Conservation (phyloP, 2,888 invertebrate species). For the Morpho deidamia region DNA sequence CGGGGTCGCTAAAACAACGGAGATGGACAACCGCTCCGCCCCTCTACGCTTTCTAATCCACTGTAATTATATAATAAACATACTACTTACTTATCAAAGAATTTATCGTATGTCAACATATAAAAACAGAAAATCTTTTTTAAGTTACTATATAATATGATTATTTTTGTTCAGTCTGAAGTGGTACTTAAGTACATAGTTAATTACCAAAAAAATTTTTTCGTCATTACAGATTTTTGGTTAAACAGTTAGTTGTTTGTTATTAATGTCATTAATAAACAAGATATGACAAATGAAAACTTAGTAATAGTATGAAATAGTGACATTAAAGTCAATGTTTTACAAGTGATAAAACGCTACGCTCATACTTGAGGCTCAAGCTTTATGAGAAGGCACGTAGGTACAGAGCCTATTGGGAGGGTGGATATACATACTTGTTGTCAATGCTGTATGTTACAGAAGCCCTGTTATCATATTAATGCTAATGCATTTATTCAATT, state of each 20-base stretch:
- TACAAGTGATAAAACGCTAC: constrained; percentile 2
- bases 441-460: constrained; percentile 3
- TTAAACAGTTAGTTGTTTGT: no score
- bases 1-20: constrained; percentile 9
- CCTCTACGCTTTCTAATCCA: constrained; percentile 45
- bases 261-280: no score
- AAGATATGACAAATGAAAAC: no score
- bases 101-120: constrained; percentile 31
- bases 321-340: background rate
- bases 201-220: no score
- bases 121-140: no score
- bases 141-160: no score
- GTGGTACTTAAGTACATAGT: no score
- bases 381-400: background rate
- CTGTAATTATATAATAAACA: constrained; percentile 39
- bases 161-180: no score
- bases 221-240: no score
- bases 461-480: constrained; percentile 16
- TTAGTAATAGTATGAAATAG: background rate
- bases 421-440: background rate
- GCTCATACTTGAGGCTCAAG: constrained; percentile 2
- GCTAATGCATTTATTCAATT: constrained; percentile 14
- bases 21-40: constrained; percentile 24
- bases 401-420: constrained; percentile 1
- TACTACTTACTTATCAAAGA: constrained; percentile 42